Percentiles rank a stretch among this genome's conserved stretches.
Evolutionary conservation across 2,797 vertebrate genomes (phyloP).

Genomic region (Bufotes viridis): DNA sequence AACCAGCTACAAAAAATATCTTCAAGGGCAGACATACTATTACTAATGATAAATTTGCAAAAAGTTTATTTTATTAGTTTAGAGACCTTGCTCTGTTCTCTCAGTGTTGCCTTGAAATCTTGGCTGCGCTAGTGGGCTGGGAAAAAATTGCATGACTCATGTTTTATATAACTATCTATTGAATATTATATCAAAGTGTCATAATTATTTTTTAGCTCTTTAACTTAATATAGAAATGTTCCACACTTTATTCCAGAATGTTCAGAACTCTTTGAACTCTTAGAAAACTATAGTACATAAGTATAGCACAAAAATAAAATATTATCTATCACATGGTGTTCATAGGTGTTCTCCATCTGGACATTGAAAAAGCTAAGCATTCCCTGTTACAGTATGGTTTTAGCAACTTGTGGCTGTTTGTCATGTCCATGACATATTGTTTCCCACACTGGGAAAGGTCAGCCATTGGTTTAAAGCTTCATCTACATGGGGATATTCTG

Average conservation of each 20-base stretch:
- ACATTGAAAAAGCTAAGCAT: background rate
- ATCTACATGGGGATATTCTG: too few relatives aligned
- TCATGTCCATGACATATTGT: too few relatives aligned
- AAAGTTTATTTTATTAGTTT: slow-evolving; percentile 20
- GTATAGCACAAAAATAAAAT: background rate
- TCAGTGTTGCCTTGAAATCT: slow-evolving; percentile 21
- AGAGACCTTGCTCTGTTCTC: background rate
- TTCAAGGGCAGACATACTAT: slow-evolving; percentile 21
- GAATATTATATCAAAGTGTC: slow-evolving; percentile 39
- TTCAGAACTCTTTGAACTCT: too few relatives aligned
- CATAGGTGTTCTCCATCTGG: background rate
- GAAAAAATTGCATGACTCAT: slow-evolving; percentile 42
- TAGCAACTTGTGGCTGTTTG: too few relatives aligned
- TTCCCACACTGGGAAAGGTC: too few relatives aligned
- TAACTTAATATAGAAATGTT: slow-evolving; percentile 15
- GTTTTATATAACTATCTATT: slow-evolving; percentile 43
- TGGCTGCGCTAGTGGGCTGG: slow-evolving; percentile 34
- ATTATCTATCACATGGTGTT: background rate
- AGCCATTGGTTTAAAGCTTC: too few relatives aligned
- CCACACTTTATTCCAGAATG: slow-evolving; percentile 10
- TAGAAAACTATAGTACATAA: background rate
- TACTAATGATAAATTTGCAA: background rate
- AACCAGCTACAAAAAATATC: background rate
- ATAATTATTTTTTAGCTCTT: slow-evolving; percentile 36
- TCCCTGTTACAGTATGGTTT: too few relatives aligned